Conservation (phyloP, 2,113 vertebrate species). For the Sinocyclocheilus rhinocerous region DNA sequence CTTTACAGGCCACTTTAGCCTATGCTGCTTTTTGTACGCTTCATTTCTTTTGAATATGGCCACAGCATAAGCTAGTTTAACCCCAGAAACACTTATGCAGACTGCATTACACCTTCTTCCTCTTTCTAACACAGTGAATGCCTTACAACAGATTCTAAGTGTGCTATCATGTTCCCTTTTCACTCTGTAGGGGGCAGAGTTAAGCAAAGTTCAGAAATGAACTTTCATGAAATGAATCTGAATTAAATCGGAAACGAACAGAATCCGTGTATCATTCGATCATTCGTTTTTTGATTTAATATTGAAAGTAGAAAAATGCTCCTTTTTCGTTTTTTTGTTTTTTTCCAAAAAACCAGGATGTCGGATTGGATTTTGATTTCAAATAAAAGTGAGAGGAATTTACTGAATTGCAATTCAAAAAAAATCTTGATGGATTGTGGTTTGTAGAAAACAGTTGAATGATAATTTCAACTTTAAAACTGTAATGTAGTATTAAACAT, state of each 20-base stretch:
- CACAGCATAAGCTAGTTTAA: conserved; percentile 20
- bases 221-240: not conserved
- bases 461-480: not conserved
- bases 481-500: not conserved
- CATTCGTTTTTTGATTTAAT: too few relatives aligned
- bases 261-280: too few relatives aligned
- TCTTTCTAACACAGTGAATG: conserved; percentile 58
- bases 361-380: not conserved
- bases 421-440: not conserved
- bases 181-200: conserved; percentile 41
- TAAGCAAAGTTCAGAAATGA: not conserved
- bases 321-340: too few relatives aligned
- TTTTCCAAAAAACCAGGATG: too few relatives aligned
- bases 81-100: not conserved
- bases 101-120: not conserved
- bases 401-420: not conserved
- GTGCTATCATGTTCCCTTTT: conserved; percentile 12
- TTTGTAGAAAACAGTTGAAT: not conserved
- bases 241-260: not conserved
- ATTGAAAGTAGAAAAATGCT: too few relatives aligned
- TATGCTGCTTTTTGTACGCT: conserved; percentile 27
- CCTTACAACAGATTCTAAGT: conserved; percentile 66
- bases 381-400: not conserved
- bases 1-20: conserved; percentile 26
- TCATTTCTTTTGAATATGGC: conserved; percentile 1